A percentile compares a stretch with the other conserved stretches of the same genome.
Evolutionary conservation across 2,113 vertebrate genomes (phyloP).

Genomic region (Cavia porcellus): DNA sequence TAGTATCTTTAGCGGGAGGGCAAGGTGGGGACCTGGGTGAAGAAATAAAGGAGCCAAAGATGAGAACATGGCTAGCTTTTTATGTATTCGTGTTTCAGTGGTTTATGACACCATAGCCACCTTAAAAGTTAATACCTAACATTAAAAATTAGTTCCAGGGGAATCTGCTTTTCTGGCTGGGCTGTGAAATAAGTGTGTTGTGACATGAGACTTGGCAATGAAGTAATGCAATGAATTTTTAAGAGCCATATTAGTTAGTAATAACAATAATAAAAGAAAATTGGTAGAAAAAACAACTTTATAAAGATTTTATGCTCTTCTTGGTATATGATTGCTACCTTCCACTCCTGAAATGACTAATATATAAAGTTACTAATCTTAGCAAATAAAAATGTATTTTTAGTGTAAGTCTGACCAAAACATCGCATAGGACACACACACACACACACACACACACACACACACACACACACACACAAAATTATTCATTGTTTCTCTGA

Average conservation of each 20-base stretch:
- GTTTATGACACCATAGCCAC: neutral
- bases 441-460: neutral
- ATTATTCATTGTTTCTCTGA: conserved; percentile 27
- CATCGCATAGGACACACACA: neutral
- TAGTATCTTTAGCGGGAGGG: neutral
- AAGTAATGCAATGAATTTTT: neutral
- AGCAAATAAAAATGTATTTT: neutral
- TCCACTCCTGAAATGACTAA: neutral
- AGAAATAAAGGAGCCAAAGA: neutral
- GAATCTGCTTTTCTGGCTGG: neutral
- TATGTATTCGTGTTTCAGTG: neutral
- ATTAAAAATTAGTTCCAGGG: neutral
- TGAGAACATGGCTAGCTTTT: neutral
- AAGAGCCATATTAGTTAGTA: neutral
- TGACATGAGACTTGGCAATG: neutral
- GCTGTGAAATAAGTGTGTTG: neutral
- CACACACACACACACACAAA: neutral
- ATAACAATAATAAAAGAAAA: neutral
- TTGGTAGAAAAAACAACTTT: neutral
- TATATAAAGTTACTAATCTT: neutral
- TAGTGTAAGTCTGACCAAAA: neutral
- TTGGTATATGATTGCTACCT: neutral
- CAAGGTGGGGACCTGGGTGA: neutral
- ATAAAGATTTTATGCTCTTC: neutral
- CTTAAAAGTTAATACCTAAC: neutral